Base-by-base conservation (phyloP, 2,888 invertebrate genomes). In the Ornithoptera alexandrae region DNA sequence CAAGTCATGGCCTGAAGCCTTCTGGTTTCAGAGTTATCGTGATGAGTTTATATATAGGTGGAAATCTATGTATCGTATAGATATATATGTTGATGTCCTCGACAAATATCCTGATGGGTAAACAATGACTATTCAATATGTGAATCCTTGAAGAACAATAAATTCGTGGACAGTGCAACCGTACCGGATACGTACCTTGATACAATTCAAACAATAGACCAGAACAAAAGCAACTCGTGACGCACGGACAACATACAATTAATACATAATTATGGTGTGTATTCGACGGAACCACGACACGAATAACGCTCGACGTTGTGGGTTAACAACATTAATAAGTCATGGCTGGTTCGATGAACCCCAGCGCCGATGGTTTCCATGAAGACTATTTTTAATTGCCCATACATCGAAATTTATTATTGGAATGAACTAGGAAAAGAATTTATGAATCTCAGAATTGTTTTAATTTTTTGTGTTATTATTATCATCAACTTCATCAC, bases 211-310 rank as follows among this genome's bases (percentile, higher is more conserved):
- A 70, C 70, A 67, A 70, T 70, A 70, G 63, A 39, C n/a, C 24
- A 58, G 22, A 62, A 63, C 67, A 70, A 67, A 70, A 53, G 59
- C 22, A 30, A 17, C 20, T 57, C 70, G 67, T 70, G 70, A 70
- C 70, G 70, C 66, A 70, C 67, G 70, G 53, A 24, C 70, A 62
- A 24, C 42, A 62, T 70, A 62, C 59, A 67, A 67, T 66, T 70
- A 70, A 70, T 70, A 67, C 63, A 59, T 63, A 63, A 70, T 70
- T 70, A 67, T 59, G 62, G 62, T 67, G 39, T 62, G 63, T 57
- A 57, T 50, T 63, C 58, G 65, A 59, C 46, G 57, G 50, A 62
- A 67, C 63, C 70, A 70, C 70, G 67, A 70, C 62, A 53, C 18
- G 56, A 62, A 65, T 66, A 69, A 42, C 20, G 53, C 20, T 12